Evolutionary conservation across 92 coral and sea anemone species (phyloP).

Genomic region (Bergia sp.): DNA sequence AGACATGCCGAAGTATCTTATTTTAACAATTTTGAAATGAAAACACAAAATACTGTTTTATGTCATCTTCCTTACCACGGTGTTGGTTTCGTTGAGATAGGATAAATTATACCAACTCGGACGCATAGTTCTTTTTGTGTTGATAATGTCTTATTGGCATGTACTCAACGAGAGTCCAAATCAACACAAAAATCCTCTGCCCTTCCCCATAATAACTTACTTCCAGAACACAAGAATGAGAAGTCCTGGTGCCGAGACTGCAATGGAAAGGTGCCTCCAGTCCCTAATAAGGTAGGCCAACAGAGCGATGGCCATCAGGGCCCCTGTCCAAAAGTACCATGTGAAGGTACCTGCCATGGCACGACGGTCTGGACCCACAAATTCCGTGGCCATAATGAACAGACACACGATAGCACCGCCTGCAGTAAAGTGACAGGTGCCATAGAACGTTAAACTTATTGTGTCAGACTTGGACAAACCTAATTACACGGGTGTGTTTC

Average conservation of each 20-base stretch:
- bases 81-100: no score
- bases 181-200: not conserved
- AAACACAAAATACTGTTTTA: no score
- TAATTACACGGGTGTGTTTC: not conserved
- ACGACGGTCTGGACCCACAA: slow-evolving; percentile 83
- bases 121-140: no score
- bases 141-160: no score
- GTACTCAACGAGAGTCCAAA: no score
- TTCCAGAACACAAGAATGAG: slow-evolving; percentile 79
- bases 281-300: slow-evolving; percentile 94
- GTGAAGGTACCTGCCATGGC: slow-evolving; percentile 91
- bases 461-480: not conserved
- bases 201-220: slow-evolving; percentile 56
- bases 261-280: slow-evolving; percentile 90
- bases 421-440: slow-evolving; percentile 20
- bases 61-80: no score
- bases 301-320: slow-evolving; percentile 79
- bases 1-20: no score
- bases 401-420: slow-evolving; percentile 93
- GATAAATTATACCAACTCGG: no score
- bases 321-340: slow-evolving; percentile 92
- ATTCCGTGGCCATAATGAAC: slow-evolving; percentile 94
- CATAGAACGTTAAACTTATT: not conserved
- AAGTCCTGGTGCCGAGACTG: slow-evolving; percentile 88
- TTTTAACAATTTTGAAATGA: no score